Evolutionary conservation across 2,888 invertebrate species (phyloP), one percentile per base, ranked within the genome.

Genomic region (Eudemis profundana): DNA sequence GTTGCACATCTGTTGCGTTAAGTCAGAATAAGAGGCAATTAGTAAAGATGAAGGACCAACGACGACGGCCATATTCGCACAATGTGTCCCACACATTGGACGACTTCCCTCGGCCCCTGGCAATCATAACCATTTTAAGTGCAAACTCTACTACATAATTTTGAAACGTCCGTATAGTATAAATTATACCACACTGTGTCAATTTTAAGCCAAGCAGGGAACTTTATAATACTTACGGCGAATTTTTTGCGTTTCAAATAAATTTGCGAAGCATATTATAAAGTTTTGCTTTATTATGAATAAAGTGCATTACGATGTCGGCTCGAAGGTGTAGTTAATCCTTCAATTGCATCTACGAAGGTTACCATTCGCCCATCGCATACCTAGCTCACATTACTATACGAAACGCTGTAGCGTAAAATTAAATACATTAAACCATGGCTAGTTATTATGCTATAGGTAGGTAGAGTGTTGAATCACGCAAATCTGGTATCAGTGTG

Each of bases 1-100:
- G 92, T 89, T 80, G 84, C 86, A 87, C 92, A 92, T 91, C 86
- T 91, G 92, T 85, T 87, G 83, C 75, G 77, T 82, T 81, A 84
- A 84, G 87, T 85, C 87, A 86, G 85, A 87, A 88, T 89, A 86
- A 87, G 82, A 82, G 85, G 87, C 87, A 90, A 91, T 91, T 91
- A 90, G 87, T 85, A 76, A 85, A 84, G 80, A 81, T 83, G 82
- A 79, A 79, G 78, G 78, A 59, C 72, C 72, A 70, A 70, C 72
- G 70, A 68, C 68, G 69, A 69, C 68, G 54, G 70, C 71, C 78
- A 77, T 78, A 83, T 89, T 90, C 91, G 89, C 91, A 90, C 90
- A 89, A 89, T 90, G 90, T 91, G 90, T 81, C 81, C 76, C 78
- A 79, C 90, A 90, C 88, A 81, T 90, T 88, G 79, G 77, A 74